These are phyloP conservation scores for Muraenolepis orangiensis DNA, from an alignment of 2,797 vertebrate species.

Conservation along the genomic window DNA sequence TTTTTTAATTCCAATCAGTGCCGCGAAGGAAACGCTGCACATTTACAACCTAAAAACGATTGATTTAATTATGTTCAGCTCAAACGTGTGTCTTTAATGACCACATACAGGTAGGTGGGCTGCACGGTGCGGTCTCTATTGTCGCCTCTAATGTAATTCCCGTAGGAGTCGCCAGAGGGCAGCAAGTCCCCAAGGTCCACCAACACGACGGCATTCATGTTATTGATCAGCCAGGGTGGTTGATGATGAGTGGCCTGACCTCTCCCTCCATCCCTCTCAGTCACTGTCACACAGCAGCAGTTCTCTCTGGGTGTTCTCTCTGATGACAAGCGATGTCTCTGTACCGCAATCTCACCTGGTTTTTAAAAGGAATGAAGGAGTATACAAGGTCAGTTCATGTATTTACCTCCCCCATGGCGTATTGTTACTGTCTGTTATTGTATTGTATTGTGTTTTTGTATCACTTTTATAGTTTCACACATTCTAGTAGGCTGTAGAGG, in stretches of 20 bases:
- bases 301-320: conserved; percentile 1
- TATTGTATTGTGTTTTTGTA: background rate
- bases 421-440: background rate
- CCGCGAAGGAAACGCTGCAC: background rate
- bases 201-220: background rate
- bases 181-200: background rate
- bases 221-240: conserved; percentile 30
- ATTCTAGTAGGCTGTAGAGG: background rate
- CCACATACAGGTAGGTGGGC: background rate
- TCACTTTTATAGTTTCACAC: background rate
- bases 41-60: background rate
- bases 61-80: background rate
- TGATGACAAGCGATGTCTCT: conserved; percentile 61
- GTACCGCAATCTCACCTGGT: conserved; percentile 73
- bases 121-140: background rate
- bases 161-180: background rate
- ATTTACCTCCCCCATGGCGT: background rate
- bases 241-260: background rate
- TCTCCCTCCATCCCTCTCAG: background rate
- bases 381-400: conserved; percentile 70
- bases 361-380: conserved; percentile 72
- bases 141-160: too few relatives aligned
- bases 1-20: background rate
- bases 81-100: background rate
- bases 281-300: background rate